These are phyloP conservation scores for Platysternon megacephalum DNA, from an alignment of 2,113 vertebrate genomes.

Conservation along the genomic window DNA sequence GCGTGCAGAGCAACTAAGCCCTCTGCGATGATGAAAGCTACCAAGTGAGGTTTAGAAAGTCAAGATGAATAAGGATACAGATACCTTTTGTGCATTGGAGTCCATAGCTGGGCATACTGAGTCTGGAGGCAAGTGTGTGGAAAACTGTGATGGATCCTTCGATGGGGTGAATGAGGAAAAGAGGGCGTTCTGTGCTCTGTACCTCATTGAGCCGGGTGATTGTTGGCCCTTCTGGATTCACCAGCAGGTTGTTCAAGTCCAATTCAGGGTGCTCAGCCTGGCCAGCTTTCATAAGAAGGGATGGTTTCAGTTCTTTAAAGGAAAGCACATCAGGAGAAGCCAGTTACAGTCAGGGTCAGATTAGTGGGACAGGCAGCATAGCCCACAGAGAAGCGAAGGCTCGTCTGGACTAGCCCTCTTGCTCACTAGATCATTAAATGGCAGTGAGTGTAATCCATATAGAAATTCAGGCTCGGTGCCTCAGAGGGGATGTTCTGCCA, in stretches of 20 bases:
- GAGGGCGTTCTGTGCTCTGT: slow-evolving; percentile 86
- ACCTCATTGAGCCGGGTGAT: slow-evolving; percentile 85
- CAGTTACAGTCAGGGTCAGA: background rate
- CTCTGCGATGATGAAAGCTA: background rate
- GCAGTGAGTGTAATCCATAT: background rate
- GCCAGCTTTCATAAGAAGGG: slow-evolving; percentile 44
- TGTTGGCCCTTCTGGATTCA: slow-evolving; percentile 88
- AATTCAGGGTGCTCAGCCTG: slow-evolving; percentile 66
- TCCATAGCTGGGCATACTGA: slow-evolving; percentile 91
- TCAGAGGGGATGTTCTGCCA: background rate
- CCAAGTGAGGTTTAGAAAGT: background rate
- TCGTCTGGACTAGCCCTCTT: background rate
- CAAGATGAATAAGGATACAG: background rate
- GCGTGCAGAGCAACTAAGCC: background rate
- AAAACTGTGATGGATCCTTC: slow-evolving; percentile 92
- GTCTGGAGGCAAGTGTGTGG: slow-evolving; percentile 83
- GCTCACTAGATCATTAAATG: background rate
- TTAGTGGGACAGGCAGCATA: accelerated
- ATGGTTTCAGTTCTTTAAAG: slow-evolving; percentile 64
- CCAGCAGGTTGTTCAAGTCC: slow-evolving; percentile 85
- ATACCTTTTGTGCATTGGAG: slow-evolving; percentile 96
- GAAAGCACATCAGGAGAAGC: background rate
- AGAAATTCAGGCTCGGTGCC: background rate
- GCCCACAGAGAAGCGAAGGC: background rate
- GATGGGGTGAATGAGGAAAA: slow-evolving; percentile 95